phyloP scores from a whole-genome alignment of 2,797 vertebrate genomes.

The Oreonectes daqikongensis region DNA sequence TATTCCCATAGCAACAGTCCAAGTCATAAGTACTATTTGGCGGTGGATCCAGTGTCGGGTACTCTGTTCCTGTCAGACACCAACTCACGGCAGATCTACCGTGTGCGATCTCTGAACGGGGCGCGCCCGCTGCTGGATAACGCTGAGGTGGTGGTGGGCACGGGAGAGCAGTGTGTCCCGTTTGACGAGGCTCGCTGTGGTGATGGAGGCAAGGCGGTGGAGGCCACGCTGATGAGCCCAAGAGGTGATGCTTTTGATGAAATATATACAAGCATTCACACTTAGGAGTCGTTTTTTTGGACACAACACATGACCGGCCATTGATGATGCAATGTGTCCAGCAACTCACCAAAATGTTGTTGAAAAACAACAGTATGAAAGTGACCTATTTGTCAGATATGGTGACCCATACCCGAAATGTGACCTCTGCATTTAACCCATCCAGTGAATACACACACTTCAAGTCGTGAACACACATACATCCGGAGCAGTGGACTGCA shows the following conservation, averaged over 20 bases:
- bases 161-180: constrained; percentile 87
- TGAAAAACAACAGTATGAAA: no score
- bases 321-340: no score
- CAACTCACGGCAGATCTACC: constrained; percentile 86
- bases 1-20: constrained; percentile 83
- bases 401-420: no score
- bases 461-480: no score
- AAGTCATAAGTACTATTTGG: constrained; percentile 89
- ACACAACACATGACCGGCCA: no score
- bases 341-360: no score
- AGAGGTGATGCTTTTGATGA: constrained; percentile 73
- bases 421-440: no score
- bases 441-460: no score
- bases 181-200: constrained; percentile 87
- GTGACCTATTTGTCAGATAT: no score
- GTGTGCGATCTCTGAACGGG: constrained; percentile 79
- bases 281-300: no score
- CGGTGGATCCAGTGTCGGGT: constrained; percentile 85
- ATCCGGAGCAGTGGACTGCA: no score
- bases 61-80: constrained; percentile 85
- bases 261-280: neutral
- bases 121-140: constrained; percentile 80
- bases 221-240: constrained; percentile 88
- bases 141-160: constrained; percentile 84
- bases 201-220: constrained; percentile 86